These are phyloP conservation scores for Pollimyrus isidori DNA, from an alignment of 2,113 vertebrate species.

Conservation along the genomic window DNA sequence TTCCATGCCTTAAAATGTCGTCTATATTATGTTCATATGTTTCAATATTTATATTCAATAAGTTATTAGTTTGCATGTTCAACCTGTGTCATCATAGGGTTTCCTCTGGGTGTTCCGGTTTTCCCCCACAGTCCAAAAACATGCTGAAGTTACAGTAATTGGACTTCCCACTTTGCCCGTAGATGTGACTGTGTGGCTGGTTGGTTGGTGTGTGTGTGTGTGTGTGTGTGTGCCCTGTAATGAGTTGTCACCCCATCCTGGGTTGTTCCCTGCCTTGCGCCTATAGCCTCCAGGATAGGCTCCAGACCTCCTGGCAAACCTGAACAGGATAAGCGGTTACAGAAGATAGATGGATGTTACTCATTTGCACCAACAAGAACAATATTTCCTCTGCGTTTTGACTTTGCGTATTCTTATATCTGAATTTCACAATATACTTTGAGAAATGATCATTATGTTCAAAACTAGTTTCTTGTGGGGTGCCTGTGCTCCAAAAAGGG, in stretches of 20 bases:
- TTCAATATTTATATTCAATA: not conserved
- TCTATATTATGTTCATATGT: too few relatives aligned
- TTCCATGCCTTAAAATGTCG: not conserved
- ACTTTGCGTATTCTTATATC: not conserved
- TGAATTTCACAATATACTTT: not conserved
- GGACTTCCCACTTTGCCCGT: not conserved
- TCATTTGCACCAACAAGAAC: not conserved
- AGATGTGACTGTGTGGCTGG: not conserved
- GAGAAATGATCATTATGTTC: too few relatives aligned
- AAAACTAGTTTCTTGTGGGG: not conserved
- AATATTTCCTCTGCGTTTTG: not conserved
- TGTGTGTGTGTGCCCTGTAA: not conserved
- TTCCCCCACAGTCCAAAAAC: not conserved
- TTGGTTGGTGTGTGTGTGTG: not conserved
- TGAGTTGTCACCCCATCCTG: not conserved
- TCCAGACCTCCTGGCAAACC: not conserved
- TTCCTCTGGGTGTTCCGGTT: not conserved
- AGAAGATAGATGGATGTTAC: not conserved
- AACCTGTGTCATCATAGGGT: not conserved
- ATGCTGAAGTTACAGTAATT: not conserved
- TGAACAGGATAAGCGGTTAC: not conserved
- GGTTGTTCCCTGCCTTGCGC: not conserved
- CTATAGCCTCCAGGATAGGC: not conserved
- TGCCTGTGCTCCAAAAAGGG: not conserved
- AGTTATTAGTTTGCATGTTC: not conserved